Evolutionary conservation across 2,888 invertebrate species (phyloP).

Genomic region (Xestia sexstrigata): DNA sequence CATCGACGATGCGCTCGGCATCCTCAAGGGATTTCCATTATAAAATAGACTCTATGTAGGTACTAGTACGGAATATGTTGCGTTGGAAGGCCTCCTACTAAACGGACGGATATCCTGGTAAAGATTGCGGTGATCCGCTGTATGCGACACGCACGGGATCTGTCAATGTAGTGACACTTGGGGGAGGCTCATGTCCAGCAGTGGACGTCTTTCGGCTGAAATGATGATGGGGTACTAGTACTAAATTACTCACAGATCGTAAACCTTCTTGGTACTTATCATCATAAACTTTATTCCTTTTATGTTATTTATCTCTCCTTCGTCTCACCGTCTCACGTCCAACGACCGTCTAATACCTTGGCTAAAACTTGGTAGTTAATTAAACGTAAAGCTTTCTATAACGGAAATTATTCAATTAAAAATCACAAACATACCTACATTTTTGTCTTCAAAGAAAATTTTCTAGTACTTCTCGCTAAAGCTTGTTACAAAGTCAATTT

Average conservation of each 20-base stretch:
- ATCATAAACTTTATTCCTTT: constrained; percentile 9
- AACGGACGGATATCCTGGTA: no score
- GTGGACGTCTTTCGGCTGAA: no score
- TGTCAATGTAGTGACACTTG: no score
- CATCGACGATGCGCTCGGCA: background rate
- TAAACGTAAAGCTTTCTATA: constrained; percentile 13
- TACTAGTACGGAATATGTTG: no score
- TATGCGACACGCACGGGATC: no score
- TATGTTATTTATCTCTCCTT: background rate
- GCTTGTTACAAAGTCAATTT: constrained; percentile 9
- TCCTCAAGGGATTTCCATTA: background rate
- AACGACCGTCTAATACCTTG: background rate
- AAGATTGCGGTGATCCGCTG: no score
- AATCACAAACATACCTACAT: background rate
- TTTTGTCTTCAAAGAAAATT: constrained; percentile 7
- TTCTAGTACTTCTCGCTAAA: constrained; percentile 11
- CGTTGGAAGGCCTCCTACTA: no score
- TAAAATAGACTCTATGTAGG: background rate
- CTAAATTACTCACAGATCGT: background rate
- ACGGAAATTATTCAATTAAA: constrained; percentile 35
- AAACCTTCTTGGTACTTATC: background rate
- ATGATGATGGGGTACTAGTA: no score
- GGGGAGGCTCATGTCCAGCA: no score
- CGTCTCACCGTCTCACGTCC: background rate
- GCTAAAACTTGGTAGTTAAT: constrained; percentile 21